A percentile compares a stretch with the other conserved stretches of the same genome.
phyloP scores from a whole-genome alignment of 2,888 invertebrate genomes.

The Bellardia pandia region DNA sequence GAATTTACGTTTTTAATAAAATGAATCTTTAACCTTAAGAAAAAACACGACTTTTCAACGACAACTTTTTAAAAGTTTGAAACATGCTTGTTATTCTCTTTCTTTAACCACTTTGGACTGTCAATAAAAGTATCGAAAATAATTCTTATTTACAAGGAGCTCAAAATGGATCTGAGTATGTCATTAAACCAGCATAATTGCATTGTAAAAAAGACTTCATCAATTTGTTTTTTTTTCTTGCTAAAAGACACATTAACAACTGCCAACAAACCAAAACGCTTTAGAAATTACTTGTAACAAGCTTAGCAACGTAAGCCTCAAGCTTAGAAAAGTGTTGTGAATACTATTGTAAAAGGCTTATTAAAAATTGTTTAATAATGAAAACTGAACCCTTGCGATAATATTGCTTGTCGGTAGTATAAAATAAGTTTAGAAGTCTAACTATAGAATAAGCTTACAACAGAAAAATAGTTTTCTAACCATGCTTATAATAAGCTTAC shows the following conservation, averaged over 20 bases:
- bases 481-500: too few species aligned
- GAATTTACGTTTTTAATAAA: background rate
- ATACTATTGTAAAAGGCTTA: too few species aligned
- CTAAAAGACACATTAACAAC: background rate
- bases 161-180: background rate
- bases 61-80: background rate
- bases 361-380: too few species aligned
- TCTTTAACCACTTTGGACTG: background rate
- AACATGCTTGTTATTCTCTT: background rate
- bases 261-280: too few species aligned
- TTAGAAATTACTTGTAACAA: too few species aligned
- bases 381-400: too few species aligned
- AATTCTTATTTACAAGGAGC: background rate
- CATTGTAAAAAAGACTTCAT: background rate
- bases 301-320: too few species aligned
- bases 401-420: too few species aligned
- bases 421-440: too few species aligned
- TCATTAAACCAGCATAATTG: background rate
- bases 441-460: too few species aligned
- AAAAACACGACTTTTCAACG: background rate
- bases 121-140: conserved; percentile 19
- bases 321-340: too few species aligned
- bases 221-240: background rate
- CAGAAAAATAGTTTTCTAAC: too few species aligned
- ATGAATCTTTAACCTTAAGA: background rate